Conservation (phyloP, 2,797 vertebrate genomes). For the Pelobates cultripes region DNA sequence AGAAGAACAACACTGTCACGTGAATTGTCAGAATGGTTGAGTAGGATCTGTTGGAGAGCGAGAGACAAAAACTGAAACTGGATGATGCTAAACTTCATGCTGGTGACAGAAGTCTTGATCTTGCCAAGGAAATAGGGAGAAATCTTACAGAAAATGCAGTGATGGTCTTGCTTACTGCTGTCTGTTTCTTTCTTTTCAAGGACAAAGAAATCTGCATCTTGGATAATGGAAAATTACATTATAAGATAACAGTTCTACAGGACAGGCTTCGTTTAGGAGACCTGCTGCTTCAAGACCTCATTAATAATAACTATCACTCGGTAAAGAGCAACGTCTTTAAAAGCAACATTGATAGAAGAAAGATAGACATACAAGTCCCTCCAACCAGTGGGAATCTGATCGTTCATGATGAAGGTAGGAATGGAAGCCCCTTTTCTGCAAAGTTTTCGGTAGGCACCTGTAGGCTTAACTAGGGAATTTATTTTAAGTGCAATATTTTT, state of each 20-base stretch:
- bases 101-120: too few relatives aligned
- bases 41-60: too few relatives aligned
- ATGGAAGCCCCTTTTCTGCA: too few relatives aligned
- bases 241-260: constrained; percentile 76
- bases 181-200: constrained; percentile 59
- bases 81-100: too few relatives aligned
- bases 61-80: too few relatives aligned
- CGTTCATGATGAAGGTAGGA: constrained; percentile 83
- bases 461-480: too few relatives aligned
- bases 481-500: too few relatives aligned
- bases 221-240: constrained; percentile 73
- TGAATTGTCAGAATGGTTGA: too few relatives aligned
- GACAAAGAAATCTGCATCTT: constrained; percentile 71
- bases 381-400: constrained; percentile 78
- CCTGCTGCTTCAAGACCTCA: constrained; percentile 78
- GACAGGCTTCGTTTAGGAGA: constrained; percentile 74
- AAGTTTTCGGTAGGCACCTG: too few relatives aligned
- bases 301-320: constrained; percentile 74
- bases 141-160: too few relatives aligned
- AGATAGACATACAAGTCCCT: constrained; percentile 62
- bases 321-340: constrained; percentile 61
- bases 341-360: constrained; percentile 33
- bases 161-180: neutral
- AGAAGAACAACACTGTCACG: too few relatives aligned
- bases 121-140: too few relatives aligned